Evolutionary conservation across 2,888 invertebrate genomes (phyloP), one percentile per base, ranked within the genome.

Genomic region (Phyto melanocephala): DNA sequence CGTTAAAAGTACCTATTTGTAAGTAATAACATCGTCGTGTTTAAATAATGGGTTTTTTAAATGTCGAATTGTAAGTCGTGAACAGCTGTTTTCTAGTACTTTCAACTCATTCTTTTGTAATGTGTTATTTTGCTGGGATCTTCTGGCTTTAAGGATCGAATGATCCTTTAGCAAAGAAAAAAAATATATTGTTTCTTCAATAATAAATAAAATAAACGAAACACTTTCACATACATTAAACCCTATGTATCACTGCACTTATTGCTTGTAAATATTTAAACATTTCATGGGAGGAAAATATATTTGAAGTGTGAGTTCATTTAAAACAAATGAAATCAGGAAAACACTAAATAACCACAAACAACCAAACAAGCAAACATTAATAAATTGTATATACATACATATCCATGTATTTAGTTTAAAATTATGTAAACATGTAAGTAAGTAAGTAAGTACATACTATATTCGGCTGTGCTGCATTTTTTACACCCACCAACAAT

Each of bases 221-320:
- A n/a, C n/a, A n/a, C n/a, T n/a, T n/a, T n/a, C n/a, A n/a, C 37
- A 67, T 17, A 60, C 68, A 74, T 68, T 74, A 65, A 80, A 68
- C 65, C 58, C 65, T 40, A 63, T 75, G 70, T 75, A 56, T 72
- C 74, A 70, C 63, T 58, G 20, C 20, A 42, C 68, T 28, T 40
- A 17, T 40, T 24, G 40, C 40, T 52, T 40, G 40, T 52, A 52
- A 72, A 72, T 24, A 52, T 2, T 28, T 17, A 62, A 50, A 62
- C 33, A 72, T 40, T 33, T 70, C 33, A 70, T 70, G 70, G 11
- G 22, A 33, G 22, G 52, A 52, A n/a, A 33, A 24, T 52, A 28
- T 40, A 28, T 40, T 2, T 15, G 17, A 15, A 45, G 70, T 58
- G 50, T 50, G 72, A 56, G 67, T 67, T 67, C 50, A 67, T 67